Conservation (phyloP, 2,113 vertebrate species). For the Oryzias celebensis region DNA sequence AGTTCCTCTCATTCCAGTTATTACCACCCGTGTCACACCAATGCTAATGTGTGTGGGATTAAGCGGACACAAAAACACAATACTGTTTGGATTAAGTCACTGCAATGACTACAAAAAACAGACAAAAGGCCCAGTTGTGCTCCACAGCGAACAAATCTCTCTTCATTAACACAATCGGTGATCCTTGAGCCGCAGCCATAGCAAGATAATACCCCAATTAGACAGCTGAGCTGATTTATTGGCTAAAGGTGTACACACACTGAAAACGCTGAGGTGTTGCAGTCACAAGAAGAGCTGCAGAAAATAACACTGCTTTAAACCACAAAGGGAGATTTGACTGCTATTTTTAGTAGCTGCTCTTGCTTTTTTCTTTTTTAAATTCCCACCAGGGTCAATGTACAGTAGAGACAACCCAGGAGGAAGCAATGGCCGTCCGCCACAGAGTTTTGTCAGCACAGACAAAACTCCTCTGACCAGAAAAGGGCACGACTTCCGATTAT, state of each 20-base stretch:
- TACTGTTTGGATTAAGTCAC: not conserved
- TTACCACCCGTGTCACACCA: constrained; percentile 20
- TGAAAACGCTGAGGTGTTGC: not conserved
- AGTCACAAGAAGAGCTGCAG: not conserved
- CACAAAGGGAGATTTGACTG: not conserved
- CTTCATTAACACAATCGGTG: constrained; percentile 41
- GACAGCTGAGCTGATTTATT: constrained; percentile 28
- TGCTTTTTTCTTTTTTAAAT: too few species aligned
- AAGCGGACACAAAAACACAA: not conserved
- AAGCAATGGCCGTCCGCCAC: not conserved
- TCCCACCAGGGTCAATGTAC: not conserved
- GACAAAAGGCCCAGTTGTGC: constrained; percentile 21
- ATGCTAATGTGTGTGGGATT: constrained; percentile 11
- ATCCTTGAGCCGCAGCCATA: constrained; percentile 32
- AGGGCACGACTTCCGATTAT: too few species aligned
- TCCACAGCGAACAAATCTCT: constrained; percentile 34
- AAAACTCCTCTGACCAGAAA: too few species aligned
- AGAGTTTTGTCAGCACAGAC: not conserved
- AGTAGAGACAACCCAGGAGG: not conserved
- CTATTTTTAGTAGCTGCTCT: not conserved
- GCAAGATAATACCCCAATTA: constrained; percentile 37
- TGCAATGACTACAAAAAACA: constrained; percentile 9
- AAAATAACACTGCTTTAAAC: not conserved
- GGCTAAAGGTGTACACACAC: constrained; percentile 7
- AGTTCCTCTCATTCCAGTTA: constrained; percentile 34